Evolutionary conservation across 2,797 vertebrate genomes (phyloP).

Genomic region (Microhierax caerulescens): DNA sequence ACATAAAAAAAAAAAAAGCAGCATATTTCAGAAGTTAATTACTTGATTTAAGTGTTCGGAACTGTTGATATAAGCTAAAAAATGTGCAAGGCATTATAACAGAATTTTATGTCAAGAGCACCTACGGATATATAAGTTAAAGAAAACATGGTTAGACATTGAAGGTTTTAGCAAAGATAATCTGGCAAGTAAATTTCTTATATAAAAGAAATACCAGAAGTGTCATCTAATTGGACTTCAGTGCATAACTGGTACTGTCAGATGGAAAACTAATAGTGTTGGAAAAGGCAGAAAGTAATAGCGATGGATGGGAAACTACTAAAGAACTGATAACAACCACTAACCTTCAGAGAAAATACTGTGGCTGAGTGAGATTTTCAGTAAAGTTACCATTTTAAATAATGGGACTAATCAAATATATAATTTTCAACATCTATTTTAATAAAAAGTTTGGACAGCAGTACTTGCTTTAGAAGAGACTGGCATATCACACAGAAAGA

Average conservation of each 20-base stretch:
- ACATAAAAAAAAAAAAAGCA: fast-evolving
- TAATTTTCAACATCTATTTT: background rate
- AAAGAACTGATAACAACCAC: background rate
- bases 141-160: background rate
- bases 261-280: background rate
- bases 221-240: background rate
- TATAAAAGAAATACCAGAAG: background rate
- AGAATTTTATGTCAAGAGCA: background rate
- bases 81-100: background rate
- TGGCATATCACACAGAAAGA: background rate
- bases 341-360: background rate
- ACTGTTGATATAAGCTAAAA: background rate
- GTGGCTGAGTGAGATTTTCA: background rate
- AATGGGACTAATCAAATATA: background rate
- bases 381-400: background rate
- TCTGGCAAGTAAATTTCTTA: background rate
- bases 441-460: background rate
- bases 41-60: background rate
- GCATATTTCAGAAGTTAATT: background rate
- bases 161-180: background rate
- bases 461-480: background rate
- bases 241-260: background rate
- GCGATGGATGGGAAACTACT: background rate
- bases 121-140: background rate
- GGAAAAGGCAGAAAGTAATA: background rate